phyloP scores from a whole-genome alignment of 1,140 invertebrate genomes.

The Papilio glaucus region DNA sequence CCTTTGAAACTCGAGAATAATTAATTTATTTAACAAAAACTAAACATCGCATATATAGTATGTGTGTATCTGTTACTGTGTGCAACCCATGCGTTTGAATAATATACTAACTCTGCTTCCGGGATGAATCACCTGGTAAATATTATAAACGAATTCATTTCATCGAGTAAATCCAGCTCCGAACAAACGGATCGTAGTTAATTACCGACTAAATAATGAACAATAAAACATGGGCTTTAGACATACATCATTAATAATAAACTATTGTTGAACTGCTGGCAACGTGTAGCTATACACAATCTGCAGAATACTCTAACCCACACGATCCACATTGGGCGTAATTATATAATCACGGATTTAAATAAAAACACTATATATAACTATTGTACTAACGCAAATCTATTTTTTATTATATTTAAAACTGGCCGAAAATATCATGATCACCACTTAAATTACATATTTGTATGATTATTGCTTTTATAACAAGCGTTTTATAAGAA shows the following conservation, averaged over 20 bases:
- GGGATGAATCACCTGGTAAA: background rate
- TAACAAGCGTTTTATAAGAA: background rate
- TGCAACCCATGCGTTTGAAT: too few species aligned
- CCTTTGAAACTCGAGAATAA: too few species aligned
- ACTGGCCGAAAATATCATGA: too few species aligned
- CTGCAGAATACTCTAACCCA: background rate
- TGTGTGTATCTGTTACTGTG: too few species aligned
- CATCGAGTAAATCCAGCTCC: slow-evolving; percentile 1
- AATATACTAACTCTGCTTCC: too few species aligned
- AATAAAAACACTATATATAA: background rate
- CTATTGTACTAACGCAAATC: background rate
- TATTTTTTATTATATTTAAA: too few species aligned
- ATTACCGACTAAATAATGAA: slow-evolving; percentile 27
- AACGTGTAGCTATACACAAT: background rate
- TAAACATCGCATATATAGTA: too few species aligned
- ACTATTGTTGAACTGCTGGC: slow-evolving; percentile 19
- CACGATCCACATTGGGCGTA: background rate
- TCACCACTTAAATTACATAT: background rate
- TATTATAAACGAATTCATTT: slow-evolving; percentile 8
- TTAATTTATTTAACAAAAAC: too few species aligned
- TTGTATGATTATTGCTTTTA: background rate
- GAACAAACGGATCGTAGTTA: slow-evolving; percentile 19
- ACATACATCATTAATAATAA: slow-evolving; percentile 27
- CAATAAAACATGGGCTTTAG: slow-evolving; percentile 8
- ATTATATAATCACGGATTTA: slow-evolving; percentile 16